Evolutionary conservation across 2,113 vertebrate genomes (phyloP), one percentile per base, ranked within the genome.

Genomic region (Nesospiza acunhae): DNA sequence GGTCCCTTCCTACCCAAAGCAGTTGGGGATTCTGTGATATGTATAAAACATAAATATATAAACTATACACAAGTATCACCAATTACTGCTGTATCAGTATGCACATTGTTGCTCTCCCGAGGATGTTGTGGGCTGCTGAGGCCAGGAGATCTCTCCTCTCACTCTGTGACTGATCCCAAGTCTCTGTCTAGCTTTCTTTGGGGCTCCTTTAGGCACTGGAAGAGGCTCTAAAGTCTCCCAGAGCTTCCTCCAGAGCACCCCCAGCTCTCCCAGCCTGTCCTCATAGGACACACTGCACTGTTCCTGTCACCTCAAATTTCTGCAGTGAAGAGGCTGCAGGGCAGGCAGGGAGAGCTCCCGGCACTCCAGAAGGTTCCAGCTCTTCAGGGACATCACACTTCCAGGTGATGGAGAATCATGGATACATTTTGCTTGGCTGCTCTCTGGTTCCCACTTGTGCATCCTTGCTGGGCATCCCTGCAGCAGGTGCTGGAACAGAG

Each of bases 291-390:
- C 42, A 58, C 35, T 42, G 35, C 75, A 11, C 53, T 2, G 2
- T 41, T 56, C n/a, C 53, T 6, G 1, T 64, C 70, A 44, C 8
- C 31, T n/a, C 6, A 33, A 9, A 58, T 27, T 84, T 39, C 50
- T 2, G 0, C 1, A 6, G 30, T 0, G 0, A 11, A 23, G 58
- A 37, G 52, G 47, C 86, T 28, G 66, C 2, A 1, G 64, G 46
- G 14, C 26, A 18, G 87, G 26, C 52, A 62, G 53, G 42, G 28
- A 64, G 42, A 77, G 49, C 6, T 0, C 5, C 33, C 0, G 0
- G 10, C 44, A 7, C 30, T 74, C 17, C 3, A 7, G 16, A 14
- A 63, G 18, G 17, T 59, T 66, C 22, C 14, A 62, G 58, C 18
- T 53, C 50, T 35, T 52, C 30, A 52, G 24, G 64, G 30, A 28